These are phyloP conservation scores for Corythornis vintsioides DNA, from an alignment of 2,113 vertebrate genomes.

Conservation along the genomic window DNA sequence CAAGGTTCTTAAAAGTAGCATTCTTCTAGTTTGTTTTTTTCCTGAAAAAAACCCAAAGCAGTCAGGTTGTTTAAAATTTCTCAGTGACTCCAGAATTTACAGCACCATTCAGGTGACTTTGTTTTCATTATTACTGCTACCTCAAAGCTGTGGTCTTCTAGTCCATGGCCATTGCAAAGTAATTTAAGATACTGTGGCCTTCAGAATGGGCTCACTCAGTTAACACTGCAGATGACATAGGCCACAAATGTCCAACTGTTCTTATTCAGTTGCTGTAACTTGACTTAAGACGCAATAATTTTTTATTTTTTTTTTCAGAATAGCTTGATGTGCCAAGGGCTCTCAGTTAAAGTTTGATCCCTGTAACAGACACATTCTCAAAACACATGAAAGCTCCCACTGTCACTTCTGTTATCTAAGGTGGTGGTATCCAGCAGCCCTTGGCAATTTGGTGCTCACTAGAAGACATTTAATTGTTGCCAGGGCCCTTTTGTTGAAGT, in stretches of 20 bases:
- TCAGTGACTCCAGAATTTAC: neutral
- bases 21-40: neutral
- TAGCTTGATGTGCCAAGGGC: neutral
- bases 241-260: neutral
- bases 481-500: fast-evolving
- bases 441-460: neutral
- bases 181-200: neutral
- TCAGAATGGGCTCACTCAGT: neutral
- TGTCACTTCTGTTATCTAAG: neutral
- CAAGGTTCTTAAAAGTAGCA: neutral
- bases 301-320: neutral
- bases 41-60: neutral
- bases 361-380: fast-evolving
- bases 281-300: neutral
- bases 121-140: neutral
- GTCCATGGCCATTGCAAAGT: neutral
- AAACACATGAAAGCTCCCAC: fast-evolving
- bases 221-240: neutral
- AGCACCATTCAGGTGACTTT: neutral
- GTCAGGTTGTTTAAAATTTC: neutral
- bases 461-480: neutral
- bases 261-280: neutral
- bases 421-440: neutral
- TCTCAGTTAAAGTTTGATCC: neutral
- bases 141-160: neutral